phyloP scores from a whole-genome alignment of 2,113 vertebrate species.

The Ranitomeya imitator region DNA sequence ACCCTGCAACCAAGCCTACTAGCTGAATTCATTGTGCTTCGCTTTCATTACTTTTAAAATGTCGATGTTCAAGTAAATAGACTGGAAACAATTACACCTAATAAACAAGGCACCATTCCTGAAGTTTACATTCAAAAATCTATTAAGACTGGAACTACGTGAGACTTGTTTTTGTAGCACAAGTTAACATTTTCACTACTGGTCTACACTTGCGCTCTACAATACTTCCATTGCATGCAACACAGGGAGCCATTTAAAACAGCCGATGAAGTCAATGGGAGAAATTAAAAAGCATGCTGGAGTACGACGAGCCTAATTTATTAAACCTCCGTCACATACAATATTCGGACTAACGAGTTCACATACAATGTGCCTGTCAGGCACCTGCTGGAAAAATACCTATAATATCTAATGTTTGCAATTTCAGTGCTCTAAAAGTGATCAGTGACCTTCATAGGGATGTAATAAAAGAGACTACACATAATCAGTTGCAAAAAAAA shows the following conservation, averaged over 20 bases:
- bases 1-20: background rate
- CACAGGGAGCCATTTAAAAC: background rate
- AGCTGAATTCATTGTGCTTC: background rate
- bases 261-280: background rate
- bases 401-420: too few species aligned
- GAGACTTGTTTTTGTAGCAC: background rate
- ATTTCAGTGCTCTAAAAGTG: too few species aligned
- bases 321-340: too few species aligned
- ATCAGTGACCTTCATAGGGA: too few species aligned
- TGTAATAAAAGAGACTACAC: too few species aligned
- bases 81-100: conserved; percentile 14
- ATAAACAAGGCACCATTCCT: background rate
- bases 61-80: background rate
- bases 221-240: background rate
- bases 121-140: background rate
- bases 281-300: too few species aligned
- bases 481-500: too few species aligned
- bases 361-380: too few species aligned
- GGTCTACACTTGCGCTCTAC: background rate
- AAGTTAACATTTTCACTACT: background rate
- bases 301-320: too few species aligned
- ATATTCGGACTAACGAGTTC: too few species aligned
- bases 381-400: too few species aligned
- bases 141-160: background rate
- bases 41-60: background rate